Percentiles rank a stretch among this genome's conserved stretches.
These are phyloP conservation scores for Rhynchopsitta pachyrhyncha DNA, from an alignment of 2,113 vertebrate genomes.

Conservation along the genomic window DNA sequence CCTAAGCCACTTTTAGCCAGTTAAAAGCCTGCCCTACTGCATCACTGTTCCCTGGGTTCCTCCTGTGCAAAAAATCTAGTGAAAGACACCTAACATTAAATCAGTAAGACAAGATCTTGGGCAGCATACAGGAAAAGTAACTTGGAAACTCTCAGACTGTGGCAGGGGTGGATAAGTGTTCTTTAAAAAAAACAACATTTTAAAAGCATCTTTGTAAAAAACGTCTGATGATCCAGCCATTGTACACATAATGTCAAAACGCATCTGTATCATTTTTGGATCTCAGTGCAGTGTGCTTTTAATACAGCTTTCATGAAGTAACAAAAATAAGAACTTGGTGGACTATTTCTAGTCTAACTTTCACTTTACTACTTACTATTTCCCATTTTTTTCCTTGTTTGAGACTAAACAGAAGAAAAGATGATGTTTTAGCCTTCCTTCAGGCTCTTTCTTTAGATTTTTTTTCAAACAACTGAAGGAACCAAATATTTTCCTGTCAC, in stretches of 20 bases:
- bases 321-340: background rate
- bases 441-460: background rate
- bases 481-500: conserved; percentile 39
- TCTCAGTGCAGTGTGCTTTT: background rate
- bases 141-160: background rate
- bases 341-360: background rate
- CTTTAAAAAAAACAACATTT: background rate
- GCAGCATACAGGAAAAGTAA: background rate
- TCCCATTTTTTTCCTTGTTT: background rate
- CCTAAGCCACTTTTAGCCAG: background rate
- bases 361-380: background rate
- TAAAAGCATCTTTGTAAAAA: background rate
- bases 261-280: background rate
- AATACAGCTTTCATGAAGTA: background rate
- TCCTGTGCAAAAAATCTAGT: background rate
- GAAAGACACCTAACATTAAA: background rate
- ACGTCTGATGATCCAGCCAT: background rate
- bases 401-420: background rate
- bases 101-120: background rate
- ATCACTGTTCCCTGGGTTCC: background rate
- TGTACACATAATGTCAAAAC: background rate
- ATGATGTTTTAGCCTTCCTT: background rate
- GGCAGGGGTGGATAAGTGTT: background rate
- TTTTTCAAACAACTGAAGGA: background rate
- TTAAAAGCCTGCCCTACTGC: background rate